Conservation (phyloP, 2,888 invertebrate genomes). For the Melieria omissa region DNA sequence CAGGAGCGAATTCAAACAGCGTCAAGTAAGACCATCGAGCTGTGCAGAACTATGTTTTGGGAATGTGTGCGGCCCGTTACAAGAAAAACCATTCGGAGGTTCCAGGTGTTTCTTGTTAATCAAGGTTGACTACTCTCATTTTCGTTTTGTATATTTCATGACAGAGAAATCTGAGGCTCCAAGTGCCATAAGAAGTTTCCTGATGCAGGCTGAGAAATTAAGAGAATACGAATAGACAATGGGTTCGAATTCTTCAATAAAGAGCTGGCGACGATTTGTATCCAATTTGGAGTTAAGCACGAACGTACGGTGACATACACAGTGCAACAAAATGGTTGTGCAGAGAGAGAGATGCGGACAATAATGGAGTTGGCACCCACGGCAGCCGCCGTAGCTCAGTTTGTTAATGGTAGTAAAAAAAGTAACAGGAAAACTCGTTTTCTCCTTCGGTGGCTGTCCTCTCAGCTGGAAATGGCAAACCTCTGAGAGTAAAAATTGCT, state of each 20-base stretch:
- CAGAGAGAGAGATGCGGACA: conserved; percentile 57
- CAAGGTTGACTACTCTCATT: conserved; percentile 40
- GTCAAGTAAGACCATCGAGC: conserved; percentile 27
- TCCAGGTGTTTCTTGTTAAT: conserved; percentile 42
- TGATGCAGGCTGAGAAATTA: conserved; percentile 8
- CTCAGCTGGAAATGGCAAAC: too few species aligned
- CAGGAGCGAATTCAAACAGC: conserved; percentile 29
- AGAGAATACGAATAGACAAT: neutral
- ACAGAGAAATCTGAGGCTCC: conserved; percentile 10
- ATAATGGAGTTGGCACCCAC: conserved; percentile 57
- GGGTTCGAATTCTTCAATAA: neutral
- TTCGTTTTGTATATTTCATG: conserved; percentile 24
- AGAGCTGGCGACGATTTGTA: neutral
- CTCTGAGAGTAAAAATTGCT: too few species aligned
- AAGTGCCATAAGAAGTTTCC: neutral
- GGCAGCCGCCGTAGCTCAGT: too few species aligned
- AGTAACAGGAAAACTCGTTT: too few species aligned
- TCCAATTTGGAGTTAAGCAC: conserved; percentile 27
- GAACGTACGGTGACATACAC: conserved; percentile 33
- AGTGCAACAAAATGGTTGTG: conserved; percentile 55
- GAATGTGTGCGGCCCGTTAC: conserved; percentile 41
- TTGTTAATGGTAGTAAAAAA: too few species aligned
- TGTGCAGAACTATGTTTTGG: conserved; percentile 38
- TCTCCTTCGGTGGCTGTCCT: too few species aligned
- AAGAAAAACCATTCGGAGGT: conserved; percentile 40